A percentile compares a stretch with the other conserved stretches of the same genome.
These are phyloP conservation scores for Zygothrica quintamaculata DNA, from an alignment of 2,888 invertebrate genomes.

Conservation along the genomic window DNA sequence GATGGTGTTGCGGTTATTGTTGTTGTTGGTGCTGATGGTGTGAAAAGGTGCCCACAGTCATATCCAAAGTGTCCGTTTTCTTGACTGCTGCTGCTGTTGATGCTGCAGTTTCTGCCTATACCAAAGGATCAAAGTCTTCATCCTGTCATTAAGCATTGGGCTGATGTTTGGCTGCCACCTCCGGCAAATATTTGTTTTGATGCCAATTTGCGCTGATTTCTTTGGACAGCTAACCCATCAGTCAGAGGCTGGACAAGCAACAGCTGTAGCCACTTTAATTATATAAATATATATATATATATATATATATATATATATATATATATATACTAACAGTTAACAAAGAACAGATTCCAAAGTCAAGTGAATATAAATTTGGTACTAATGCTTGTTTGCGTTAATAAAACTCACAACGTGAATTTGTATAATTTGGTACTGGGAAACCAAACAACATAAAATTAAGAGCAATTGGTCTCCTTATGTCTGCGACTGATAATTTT, in stretches of 20 bases:
- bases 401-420: conserved; percentile 60
- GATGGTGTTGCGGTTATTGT: neutral
- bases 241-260: conserved; percentile 24
- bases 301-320: too few species aligned
- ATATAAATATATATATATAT: too few species aligned
- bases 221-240: conserved; percentile 66
- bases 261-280: conserved; percentile 58
- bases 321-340: conserved; percentile 2
- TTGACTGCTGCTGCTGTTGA: conserved; percentile 28
- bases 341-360: conserved; percentile 16
- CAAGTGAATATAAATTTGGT: conserved; percentile 66
- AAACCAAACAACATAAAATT: conserved; percentile 18
- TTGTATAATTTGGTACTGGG: conserved; percentile 53
- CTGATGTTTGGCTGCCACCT: conserved; percentile 67
- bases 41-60: conserved; percentile 58
- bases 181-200: conserved; percentile 80
- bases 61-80: conserved; percentile 30
- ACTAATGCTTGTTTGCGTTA: conserved; percentile 78
- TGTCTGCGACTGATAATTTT: conserved; percentile 21
- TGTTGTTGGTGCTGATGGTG: conserved; percentile 42
- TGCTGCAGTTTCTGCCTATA: too few species aligned
- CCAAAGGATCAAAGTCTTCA: conserved; percentile 50
- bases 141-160: conserved; percentile 69
- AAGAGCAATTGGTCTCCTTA: neutral
- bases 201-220: conserved; percentile 76